Percentiles rank a stretch among this genome's conserved stretches.
Evolutionary conservation across 2,888 invertebrate genomes (phyloP).

Genomic region (Allolobophora icterica): DNA sequence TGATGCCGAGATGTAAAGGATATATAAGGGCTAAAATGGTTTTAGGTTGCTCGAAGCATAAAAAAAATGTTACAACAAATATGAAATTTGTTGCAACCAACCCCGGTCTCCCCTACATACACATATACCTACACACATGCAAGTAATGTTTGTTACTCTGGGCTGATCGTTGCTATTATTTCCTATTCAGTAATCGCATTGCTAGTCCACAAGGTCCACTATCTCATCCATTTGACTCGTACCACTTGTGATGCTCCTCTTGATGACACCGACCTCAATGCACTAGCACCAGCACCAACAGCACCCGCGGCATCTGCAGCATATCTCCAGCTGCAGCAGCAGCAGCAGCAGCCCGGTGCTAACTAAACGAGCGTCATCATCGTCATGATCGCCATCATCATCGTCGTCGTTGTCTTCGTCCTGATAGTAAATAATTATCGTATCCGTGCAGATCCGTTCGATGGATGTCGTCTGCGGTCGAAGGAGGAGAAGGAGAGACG

Average conservation of each 20-base stretch:
- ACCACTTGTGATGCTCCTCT: background rate
- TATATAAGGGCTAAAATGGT: too few relatives aligned
- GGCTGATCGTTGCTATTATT: background rate
- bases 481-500: background rate
- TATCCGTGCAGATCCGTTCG: background rate
- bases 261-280: background rate
- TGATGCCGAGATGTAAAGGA: too few relatives aligned
- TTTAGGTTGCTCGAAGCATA: too few relatives aligned
- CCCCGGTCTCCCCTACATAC: too few relatives aligned
- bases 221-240: background rate
- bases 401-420: background rate
- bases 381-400: background rate
- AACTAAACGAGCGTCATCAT: background rate
- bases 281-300: background rate
- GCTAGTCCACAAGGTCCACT: background rate
- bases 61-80: too few relatives aligned
- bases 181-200: background rate
- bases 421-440: slow-evolving; percentile 13
- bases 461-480: background rate
- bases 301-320: background rate
- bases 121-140: too few relatives aligned
- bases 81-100: too few relatives aligned
- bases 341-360: background rate
- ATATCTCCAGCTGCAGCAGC: background rate
- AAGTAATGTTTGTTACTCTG: too few relatives aligned